Evolutionary conservation across 2,113 vertebrate species (phyloP).

Genomic region (Nannobrachium achirus): DNA sequence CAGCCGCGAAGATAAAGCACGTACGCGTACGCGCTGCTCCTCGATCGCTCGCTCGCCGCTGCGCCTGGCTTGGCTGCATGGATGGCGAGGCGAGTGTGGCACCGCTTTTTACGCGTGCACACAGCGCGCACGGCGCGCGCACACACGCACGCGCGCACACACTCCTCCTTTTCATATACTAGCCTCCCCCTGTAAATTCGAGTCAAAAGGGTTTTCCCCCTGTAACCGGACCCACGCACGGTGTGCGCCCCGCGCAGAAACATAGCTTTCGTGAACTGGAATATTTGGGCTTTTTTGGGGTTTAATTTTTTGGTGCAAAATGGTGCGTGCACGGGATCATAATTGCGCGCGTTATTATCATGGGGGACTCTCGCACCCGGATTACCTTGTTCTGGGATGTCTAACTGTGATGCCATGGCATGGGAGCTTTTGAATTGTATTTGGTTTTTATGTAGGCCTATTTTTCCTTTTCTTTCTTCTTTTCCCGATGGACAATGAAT

Average conservation of each 20-base stretch:
- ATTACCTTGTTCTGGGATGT: neutral
- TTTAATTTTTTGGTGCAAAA: slow-evolving; percentile 4
- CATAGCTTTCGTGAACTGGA: slow-evolving; percentile 46
- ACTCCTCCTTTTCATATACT: slow-evolving; percentile 40
- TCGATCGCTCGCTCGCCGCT: slow-evolving; percentile 74
- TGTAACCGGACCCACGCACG: slow-evolving; percentile 71
- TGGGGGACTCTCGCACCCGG: slow-evolving; percentile 37
- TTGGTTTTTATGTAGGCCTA: no score
- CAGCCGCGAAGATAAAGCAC: slow-evolving; percentile 82
- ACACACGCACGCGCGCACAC: no score
- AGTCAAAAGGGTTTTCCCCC: slow-evolving; percentile 72
- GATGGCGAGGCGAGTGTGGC: no score
- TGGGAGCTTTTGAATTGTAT: no score
- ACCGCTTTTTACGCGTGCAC: no score
- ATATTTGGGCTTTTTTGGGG: slow-evolving; percentile 52
- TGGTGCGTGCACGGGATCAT: slow-evolving; percentile 21
- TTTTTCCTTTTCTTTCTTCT: no score
- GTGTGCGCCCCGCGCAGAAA: slow-evolving; percentile 35
- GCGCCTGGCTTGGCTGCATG: slow-evolving; percentile 80
- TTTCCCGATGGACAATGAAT: no score
- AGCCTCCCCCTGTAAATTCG: slow-evolving; percentile 63
- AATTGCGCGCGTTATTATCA: slow-evolving; percentile 31
- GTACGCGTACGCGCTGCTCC: slow-evolving; percentile 76
- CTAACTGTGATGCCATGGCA: neutral
- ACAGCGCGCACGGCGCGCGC: no score